Evolutionary conservation across 2,113 vertebrate genomes (phyloP), one percentile per base, ranked within the genome.

Genomic region (Columba livia): DNA sequence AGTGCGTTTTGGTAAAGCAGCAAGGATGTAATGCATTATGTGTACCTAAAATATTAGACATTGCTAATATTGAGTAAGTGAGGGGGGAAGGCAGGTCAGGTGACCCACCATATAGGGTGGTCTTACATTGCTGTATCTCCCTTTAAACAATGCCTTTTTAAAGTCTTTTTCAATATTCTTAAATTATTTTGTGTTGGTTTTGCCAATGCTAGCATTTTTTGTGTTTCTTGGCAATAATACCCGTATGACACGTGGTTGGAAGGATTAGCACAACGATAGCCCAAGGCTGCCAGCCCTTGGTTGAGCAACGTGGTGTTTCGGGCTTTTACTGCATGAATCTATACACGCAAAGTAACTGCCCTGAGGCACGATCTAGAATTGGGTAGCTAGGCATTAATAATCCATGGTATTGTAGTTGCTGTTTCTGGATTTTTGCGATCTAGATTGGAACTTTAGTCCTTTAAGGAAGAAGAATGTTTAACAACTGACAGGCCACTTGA

Each of bases 151-250:
- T 79, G 77, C 40, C 15, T 42, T 25, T 57, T 81, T 56, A 11
- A 32, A 53, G 7, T 66, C 14, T 79, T 74, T 95, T 89, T 89
- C 81, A 71, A 94, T 92, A 96, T 90, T 87, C 67, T 97, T 97
- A 97, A 97, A 74, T 98, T 98, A 95, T 97, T 96, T 96, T 86
- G 83, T 91, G 84, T 91, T 74, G 73, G 2, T 91, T 96, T 95
- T 86, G 70, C 93, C 92, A 96, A 10, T 81, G 73, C 57, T 94
- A 94, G 97, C 71, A 60, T 95, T 88, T 96, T 91, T 92, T 60
- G 71, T 88, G 77, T 83, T 77, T 96, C 56, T 95, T 84, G 65
- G 62, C 87, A 67, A 62, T 84, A 77, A 18, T 54, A 81, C 8
- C 42, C 60, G 54, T 81, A 38, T 42, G 32, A 1, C 31, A 11